Conservation (phyloP, 1,140 invertebrate species). For the Potamilus streckersoni region DNA sequence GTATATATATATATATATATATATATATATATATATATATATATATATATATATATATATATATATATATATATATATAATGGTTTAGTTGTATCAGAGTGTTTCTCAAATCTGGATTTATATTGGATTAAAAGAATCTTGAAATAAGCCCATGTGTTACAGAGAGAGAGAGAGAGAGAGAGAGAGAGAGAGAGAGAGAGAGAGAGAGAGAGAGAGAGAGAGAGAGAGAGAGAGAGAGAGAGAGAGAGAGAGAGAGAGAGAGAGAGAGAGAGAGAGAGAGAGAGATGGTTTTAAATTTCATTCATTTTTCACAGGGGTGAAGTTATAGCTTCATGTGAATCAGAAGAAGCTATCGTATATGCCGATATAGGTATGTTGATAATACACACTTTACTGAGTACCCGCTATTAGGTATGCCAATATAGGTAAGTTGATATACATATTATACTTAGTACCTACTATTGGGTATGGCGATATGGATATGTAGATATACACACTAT, state of each 20-base stretch:
- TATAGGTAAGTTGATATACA: background rate
- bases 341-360: slow-evolving; percentile 25
- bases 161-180: background rate
- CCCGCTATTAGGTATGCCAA: background rate
- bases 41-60: no score
- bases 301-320: slow-evolving; percentile 19
- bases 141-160: background rate
- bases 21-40: no score
- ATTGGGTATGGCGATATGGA: no score
- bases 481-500: background rate
- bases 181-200: no score
- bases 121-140: background rate
- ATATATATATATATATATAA: no score
- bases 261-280: no score
- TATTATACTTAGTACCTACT: background rate
- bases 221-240: no score
- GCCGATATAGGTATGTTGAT: slow-evolving; percentile 25
- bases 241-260: no score
- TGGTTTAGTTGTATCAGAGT: background rate
- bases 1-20: no score
- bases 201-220: no score
- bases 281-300: background rate
- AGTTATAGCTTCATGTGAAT: slow-evolving; percentile 20
- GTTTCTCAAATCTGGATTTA: background rate
- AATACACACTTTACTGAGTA: background rate